phyloP scores from a whole-genome alignment of 2,888 invertebrate species.

The Andricus quercusramuli region DNA sequence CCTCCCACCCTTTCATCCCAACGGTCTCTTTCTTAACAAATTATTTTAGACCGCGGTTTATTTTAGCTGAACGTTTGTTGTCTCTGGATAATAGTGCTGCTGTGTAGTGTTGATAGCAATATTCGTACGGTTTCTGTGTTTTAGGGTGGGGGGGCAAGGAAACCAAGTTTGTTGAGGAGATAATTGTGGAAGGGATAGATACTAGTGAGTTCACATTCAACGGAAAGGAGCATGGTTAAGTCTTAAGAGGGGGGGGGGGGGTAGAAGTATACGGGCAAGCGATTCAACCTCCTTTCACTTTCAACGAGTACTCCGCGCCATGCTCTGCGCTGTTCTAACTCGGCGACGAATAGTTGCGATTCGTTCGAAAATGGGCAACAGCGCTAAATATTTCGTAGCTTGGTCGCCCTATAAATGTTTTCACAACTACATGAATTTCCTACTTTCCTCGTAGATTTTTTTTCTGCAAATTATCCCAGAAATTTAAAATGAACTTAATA shows the following conservation, averaged over 20 bases:
- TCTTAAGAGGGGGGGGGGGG: conserved; percentile 47
- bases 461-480: not conserved
- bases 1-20: conserved; percentile 16
- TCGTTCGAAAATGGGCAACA: conserved; percentile 72
- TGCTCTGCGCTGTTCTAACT: conserved; percentile 50
- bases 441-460: not conserved
- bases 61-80: conserved; percentile 15
- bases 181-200: conserved; percentile 41
- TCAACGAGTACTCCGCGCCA: conserved; percentile 74
- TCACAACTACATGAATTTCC: not conserved
- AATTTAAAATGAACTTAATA: not conserved
- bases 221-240: not conserved
- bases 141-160: not conserved
- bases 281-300: conserved; percentile 79
- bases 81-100: conserved; percentile 44
- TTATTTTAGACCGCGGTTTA: not conserved
- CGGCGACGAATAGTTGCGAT: conserved; percentile 56
- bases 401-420: conserved; percentile 55
- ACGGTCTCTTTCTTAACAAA: conserved; percentile 42
- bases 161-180: conserved; percentile 5
- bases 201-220: conserved; percentile 40
- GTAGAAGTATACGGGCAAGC: conserved; percentile 73
- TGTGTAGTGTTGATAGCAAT: conserved; percentile 43
- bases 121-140: not conserved
- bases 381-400: conserved; percentile 62